These are phyloP conservation scores for Phoebastria nigripes DNA, from an alignment of 2,797 vertebrate genomes.

Conservation along the genomic window DNA sequence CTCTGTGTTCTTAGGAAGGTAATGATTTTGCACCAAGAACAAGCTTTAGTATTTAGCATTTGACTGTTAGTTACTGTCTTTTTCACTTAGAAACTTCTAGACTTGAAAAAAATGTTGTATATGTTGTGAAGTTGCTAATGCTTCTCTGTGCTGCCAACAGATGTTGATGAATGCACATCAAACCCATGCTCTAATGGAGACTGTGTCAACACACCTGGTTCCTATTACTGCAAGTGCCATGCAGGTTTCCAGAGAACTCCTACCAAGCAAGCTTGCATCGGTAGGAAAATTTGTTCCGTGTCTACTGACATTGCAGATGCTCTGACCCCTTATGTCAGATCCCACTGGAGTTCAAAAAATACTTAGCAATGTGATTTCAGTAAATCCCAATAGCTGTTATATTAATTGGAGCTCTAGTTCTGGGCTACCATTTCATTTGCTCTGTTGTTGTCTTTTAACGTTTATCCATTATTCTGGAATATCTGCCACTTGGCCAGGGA, in stretches of 20 bases:
- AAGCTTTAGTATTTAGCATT: not conserved
- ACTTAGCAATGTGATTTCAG: not conserved
- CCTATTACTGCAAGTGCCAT: conserved; percentile 81
- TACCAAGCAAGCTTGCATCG: conserved; percentile 76
- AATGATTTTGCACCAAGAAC: not conserved
- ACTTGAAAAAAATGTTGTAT: not conserved
- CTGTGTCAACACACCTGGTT: conserved; percentile 80
- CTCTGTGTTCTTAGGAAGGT: not conserved
- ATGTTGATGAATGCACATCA: conserved; percentile 77
- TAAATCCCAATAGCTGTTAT: not conserved
- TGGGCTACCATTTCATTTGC: not conserved
- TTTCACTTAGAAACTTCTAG: not conserved
- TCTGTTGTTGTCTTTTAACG: not conserved
- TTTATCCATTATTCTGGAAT: not conserved
- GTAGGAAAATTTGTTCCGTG: conserved; percentile 47
- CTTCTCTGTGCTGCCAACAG: conserved; percentile 55
- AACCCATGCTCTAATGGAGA: conserved; percentile 78
- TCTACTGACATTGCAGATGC: not conserved
- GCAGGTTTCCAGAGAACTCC: conserved; percentile 76
- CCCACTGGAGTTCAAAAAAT: not conserved
- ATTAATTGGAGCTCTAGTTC: not conserved
- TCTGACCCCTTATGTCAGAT: not conserved
- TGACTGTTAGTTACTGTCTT: not conserved
- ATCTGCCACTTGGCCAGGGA: not conserved
- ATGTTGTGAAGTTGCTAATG: not conserved